Percentiles rank a stretch among this genome's conserved stretches.
phyloP scores from a whole-genome alignment of 1,140 invertebrate genomes.

The Heliconius hewitsoni region DNA sequence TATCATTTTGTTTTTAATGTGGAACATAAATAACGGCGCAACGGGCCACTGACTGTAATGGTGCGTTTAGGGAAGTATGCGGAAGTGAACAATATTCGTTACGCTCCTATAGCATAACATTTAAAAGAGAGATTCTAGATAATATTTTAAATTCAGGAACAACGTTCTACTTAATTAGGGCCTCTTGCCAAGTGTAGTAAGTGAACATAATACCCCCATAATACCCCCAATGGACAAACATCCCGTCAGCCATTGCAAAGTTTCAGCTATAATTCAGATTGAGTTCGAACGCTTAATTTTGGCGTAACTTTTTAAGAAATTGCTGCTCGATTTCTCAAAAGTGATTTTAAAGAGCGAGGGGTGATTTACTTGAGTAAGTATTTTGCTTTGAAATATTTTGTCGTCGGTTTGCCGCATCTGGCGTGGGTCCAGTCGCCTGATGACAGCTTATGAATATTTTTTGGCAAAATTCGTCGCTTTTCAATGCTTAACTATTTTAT shows the following conservation, averaged over 20 bases:
- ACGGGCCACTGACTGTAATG: constrained; percentile 73
- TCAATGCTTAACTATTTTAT: constrained; percentile 63
- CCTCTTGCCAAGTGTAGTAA: constrained; percentile 33
- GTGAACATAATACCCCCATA: constrained; percentile 27
- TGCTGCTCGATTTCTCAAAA: constrained; percentile 65
- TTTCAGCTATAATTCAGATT: constrained; percentile 41
- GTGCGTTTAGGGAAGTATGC: constrained; percentile 68
- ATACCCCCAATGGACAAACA: constrained; percentile 33
- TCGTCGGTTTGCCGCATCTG: constrained; percentile 75
- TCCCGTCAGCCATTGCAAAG: constrained; percentile 43
- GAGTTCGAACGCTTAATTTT: constrained; percentile 47
- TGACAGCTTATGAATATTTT: constrained; percentile 81
- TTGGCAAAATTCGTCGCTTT: constrained; percentile 71
- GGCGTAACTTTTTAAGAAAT: constrained; percentile 45
- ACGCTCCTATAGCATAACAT: constrained; percentile 42
- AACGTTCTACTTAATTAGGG: constrained; percentile 41
- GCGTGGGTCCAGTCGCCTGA: constrained; percentile 76
- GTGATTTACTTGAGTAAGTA: constrained; percentile 74
- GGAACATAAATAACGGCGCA: constrained; percentile 74
- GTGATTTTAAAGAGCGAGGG: constrained; percentile 74
- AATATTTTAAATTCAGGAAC: constrained; percentile 28
- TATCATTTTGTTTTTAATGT: constrained; percentile 81
- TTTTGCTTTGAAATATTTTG: constrained; percentile 79
- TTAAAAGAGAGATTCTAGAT: background rate
- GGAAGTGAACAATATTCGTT: constrained; percentile 65